These are phyloP conservation scores for Laticauda colubrina DNA, from an alignment of 2,113 vertebrate species.

Conservation along the genomic window DNA sequence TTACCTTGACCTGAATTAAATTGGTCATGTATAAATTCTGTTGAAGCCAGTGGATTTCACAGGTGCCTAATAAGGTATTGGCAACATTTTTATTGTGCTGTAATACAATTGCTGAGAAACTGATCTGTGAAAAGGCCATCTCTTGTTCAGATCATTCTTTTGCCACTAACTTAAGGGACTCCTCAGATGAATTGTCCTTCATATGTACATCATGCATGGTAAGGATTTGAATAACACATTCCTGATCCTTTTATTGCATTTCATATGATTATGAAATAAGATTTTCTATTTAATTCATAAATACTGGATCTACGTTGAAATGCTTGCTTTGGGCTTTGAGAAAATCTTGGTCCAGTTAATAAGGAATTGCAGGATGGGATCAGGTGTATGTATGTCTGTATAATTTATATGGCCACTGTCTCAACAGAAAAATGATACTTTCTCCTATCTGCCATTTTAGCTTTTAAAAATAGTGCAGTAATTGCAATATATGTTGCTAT, in stretches of 20 bases:
- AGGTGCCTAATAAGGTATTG: neutral
- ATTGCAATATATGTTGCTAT: neutral
- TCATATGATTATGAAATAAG: neutral
- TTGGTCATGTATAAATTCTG: neutral
- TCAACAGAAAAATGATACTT: no score
- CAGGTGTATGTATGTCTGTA: neutral
- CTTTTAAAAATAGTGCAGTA: slow-evolving; percentile 7
- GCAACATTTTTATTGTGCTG: neutral
- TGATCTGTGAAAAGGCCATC: neutral
- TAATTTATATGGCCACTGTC: no score
- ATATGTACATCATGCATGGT: neutral
- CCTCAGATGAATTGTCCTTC: neutral
- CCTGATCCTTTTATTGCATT: neutral
- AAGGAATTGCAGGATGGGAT: neutral
- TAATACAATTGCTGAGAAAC: neutral
- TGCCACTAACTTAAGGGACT: neutral
- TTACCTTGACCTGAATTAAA: neutral
- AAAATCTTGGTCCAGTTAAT: neutral
- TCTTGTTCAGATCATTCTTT: neutral
- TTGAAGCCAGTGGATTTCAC: neutral
- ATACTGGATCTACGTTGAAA: neutral
- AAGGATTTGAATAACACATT: neutral
- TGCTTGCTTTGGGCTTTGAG: neutral
- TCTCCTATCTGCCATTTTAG: neutral
- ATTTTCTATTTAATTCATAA: neutral